These are phyloP conservation scores for Hippoglossus stenolepis DNA, from an alignment of 2,113 vertebrate species.

Conservation along the genomic window DNA sequence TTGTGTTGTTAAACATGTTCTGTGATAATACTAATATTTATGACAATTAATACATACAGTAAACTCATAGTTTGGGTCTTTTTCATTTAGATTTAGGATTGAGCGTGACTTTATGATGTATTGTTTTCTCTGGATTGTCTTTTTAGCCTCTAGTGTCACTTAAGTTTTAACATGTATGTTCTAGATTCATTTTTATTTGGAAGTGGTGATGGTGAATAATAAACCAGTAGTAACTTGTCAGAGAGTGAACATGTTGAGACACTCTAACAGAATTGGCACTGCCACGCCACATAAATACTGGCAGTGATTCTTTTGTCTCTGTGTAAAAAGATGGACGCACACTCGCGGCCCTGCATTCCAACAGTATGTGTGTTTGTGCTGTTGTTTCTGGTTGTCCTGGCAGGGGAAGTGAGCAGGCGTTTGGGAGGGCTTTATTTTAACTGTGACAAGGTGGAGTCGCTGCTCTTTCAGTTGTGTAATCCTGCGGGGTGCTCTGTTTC, in stretches of 20 bases:
- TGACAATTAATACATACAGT: background rate
- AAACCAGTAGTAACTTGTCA: slow-evolving; percentile 54
- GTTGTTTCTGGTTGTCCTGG: slow-evolving; percentile 71
- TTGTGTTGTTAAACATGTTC: background rate
- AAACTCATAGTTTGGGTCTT: background rate
- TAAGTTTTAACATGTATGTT: background rate
- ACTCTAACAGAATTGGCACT: slow-evolving; percentile 56
- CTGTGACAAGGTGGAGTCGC: slow-evolving; percentile 74
- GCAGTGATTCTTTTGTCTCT: slow-evolving; percentile 60
- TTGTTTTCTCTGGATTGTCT: background rate
- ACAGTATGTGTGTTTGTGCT: slow-evolving; percentile 48
- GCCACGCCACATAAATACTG: slow-evolving; percentile 56
- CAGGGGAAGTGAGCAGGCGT: slow-evolving; percentile 66
- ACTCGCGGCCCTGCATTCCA: slow-evolving; percentile 62
- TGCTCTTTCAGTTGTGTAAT: slow-evolving; percentile 73
- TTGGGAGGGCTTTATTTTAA: slow-evolving; percentile 66
- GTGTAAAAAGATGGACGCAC: slow-evolving; percentile 39
- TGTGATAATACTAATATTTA: no score
- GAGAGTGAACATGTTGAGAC: slow-evolving; percentile 69
- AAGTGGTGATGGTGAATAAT: slow-evolving; percentile 26
- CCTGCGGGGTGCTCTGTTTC: slow-evolving; percentile 40
- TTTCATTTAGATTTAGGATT: background rate
- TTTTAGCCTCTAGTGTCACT: background rate
- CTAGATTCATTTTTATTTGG: slow-evolving; percentile 16
- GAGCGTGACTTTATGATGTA: background rate